Conservation (phyloP, 2,797 vertebrate genomes). For the Phalloptychus januarius region DNA sequence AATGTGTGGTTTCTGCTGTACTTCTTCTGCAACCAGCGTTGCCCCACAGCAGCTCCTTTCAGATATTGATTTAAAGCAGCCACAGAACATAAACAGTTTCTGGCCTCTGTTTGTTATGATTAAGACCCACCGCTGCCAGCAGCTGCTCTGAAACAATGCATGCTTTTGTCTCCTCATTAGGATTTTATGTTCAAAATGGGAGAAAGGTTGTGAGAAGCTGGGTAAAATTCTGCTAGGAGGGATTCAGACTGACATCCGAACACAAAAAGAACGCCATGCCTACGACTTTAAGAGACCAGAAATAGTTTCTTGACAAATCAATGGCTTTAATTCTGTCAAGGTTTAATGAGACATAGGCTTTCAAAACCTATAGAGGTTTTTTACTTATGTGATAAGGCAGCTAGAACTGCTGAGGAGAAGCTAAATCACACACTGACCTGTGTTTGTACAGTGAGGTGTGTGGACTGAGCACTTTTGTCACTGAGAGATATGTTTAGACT, state of each 20-base stretch:
- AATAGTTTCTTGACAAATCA: neutral
- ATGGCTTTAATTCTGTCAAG: neutral
- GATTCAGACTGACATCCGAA: constrained; percentile 16
- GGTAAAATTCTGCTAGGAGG: constrained; percentile 8
- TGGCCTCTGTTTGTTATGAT: constrained; percentile 45
- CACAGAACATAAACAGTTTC: constrained; percentile 27
- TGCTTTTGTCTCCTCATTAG: constrained; percentile 55
- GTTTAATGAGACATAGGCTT: neutral
- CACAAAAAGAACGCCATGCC: constrained; percentile 2
- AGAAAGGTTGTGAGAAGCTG: constrained; percentile 40
- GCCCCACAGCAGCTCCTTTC: constrained; percentile 18
- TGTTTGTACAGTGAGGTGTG: neutral
- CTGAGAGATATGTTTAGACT: no score
- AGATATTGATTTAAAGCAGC: constrained; percentile 48
- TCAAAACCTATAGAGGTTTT: neutral
- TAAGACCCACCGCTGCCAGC: constrained; percentile 36
- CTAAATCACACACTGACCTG: neutral
- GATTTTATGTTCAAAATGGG: constrained; percentile 58
- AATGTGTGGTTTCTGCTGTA: neutral
- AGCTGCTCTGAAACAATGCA: constrained; percentile 52
- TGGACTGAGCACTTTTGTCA: neutral
- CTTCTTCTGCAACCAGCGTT: neutral
- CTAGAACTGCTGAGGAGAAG: neutral
- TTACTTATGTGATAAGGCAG: neutral
- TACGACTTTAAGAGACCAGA: neutral